Base-by-base conservation (phyloP, 2,797 vertebrate species). In the Echiichthys vipera region DNA sequence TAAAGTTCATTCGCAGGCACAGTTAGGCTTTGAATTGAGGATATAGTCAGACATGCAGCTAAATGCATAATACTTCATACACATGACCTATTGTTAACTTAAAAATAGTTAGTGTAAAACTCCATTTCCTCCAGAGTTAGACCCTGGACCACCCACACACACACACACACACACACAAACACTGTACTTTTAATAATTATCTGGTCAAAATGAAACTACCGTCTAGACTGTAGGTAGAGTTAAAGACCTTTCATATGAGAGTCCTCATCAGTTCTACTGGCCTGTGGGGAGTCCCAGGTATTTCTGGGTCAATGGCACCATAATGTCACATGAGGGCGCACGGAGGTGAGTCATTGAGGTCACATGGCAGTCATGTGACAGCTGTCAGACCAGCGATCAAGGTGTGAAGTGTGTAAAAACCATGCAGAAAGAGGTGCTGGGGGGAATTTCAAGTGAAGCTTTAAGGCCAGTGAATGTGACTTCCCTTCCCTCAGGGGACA, bases 261-360 rank as follows among this genome's bases (percentile, higher is more conserved):
- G 59, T 18, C 20, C 42, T 43, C 59, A 55, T 43, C 20, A 29
- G 55, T 29, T 36, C 32, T 22, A 13, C 18, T 71, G 58, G 53
- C 61, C 32, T 0, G 4, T 46, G 87, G 88, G 40, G 86, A 90
- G 80, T 88, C 82, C 84, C 88, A 83, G 51, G 56, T 77, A 66
- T 76, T 80, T 81, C 78, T 81, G 61, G 66, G 50, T 62, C 67
- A 83, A 14, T 65, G 51, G 49, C 53, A 56, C 18, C 10, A 20
- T 36, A 43, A 32, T 65, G 67, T 72, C 59, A 77, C 61, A 71
- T 25, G 32, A 58, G 14, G 47, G 22, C 29, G n/a, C 53, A 67
- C 37, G 20, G 25, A 76, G 49, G 53, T 71, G 85, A 86, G 65
- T 78, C 73, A 84, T 37, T 17, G 7, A 62, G 25, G 34, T 50